A percentile compares a stretch with the other conserved stretches of the same genome.
Evolutionary conservation across 2,797 vertebrate species (phyloP).

Genomic region (Ibycter americanus): DNA sequence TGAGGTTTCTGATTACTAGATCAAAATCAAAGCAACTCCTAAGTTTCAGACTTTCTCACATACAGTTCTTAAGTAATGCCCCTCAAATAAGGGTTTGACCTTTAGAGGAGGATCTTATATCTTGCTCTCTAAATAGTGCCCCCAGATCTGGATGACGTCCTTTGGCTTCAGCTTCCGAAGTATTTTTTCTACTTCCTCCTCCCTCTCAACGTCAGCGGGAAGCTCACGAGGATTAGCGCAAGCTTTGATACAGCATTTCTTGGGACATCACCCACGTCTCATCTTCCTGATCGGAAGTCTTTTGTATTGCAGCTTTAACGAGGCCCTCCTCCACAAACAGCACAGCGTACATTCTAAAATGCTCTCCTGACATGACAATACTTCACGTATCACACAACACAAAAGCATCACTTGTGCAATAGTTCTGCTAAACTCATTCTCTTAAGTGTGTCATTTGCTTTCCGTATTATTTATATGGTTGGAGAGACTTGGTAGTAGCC

Average conservation of each 20-base stretch:
- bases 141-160: neutral
- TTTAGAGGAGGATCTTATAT: neutral
- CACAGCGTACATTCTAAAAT: neutral
- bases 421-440: neutral
- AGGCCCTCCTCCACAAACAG: neutral
- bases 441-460: neutral
- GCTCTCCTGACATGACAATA: neutral
- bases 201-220: constrained; percentile 14
- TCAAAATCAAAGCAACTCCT: neutral
- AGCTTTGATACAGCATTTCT: neutral
- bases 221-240: neutral
- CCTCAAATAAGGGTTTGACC: neutral
- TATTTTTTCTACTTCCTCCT: neutral
- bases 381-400: neutral
- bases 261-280: neutral
- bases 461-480: neutral
- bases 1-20: neutral
- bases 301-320: neutral
- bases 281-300: constrained; percentile 12
- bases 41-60: neutral
- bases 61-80: neutral
- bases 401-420: neutral
- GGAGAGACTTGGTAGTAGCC: neutral
- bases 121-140: neutral
- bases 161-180: neutral